Conservation (phyloP, 2,113 vertebrate species). For the Phaetusa simplex region DNA sequence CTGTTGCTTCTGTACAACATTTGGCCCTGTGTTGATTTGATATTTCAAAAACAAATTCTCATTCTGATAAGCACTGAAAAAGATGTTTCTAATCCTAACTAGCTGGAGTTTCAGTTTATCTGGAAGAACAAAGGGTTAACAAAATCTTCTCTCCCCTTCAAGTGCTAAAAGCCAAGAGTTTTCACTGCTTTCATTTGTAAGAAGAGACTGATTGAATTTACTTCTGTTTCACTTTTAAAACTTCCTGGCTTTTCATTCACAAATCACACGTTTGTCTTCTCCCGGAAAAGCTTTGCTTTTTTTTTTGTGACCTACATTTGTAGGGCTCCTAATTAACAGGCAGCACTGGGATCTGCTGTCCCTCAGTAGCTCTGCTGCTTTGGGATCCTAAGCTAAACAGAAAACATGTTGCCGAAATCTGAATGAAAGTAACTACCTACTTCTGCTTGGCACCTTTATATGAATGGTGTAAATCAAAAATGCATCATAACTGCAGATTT, state of each 20-base stretch:
- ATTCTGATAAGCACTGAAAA: background rate
- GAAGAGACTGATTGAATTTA: constrained; percentile 58
- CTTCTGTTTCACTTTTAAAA: constrained; percentile 67
- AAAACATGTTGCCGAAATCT: constrained; percentile 12
- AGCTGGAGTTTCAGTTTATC: background rate
- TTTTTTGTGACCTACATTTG: constrained; percentile 73
- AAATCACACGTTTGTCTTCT: constrained; percentile 72
- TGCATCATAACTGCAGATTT: background rate
- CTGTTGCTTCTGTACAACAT: accelerated
- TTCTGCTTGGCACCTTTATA: background rate
- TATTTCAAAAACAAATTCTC: background rate
- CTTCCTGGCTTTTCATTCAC: constrained; percentile 75
- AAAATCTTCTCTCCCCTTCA: constrained; percentile 1
- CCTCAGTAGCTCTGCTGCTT: constrained; percentile 36
- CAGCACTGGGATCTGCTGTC: constrained; percentile 56
- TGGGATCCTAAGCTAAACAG: constrained; percentile 24
- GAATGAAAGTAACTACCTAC: background rate
- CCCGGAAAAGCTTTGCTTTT: constrained; percentile 72
- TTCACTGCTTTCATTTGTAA: constrained; percentile 36
- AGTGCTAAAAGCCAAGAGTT: background rate
- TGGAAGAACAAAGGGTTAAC: constrained; percentile 32
- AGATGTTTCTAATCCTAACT: background rate
- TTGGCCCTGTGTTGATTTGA: background rate
- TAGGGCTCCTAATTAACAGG: constrained; percentile 73
- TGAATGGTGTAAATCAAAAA: background rate